Conservation (phyloP, 2,797 vertebrate genomes). For the Kryptopterus vitreolus region DNA sequence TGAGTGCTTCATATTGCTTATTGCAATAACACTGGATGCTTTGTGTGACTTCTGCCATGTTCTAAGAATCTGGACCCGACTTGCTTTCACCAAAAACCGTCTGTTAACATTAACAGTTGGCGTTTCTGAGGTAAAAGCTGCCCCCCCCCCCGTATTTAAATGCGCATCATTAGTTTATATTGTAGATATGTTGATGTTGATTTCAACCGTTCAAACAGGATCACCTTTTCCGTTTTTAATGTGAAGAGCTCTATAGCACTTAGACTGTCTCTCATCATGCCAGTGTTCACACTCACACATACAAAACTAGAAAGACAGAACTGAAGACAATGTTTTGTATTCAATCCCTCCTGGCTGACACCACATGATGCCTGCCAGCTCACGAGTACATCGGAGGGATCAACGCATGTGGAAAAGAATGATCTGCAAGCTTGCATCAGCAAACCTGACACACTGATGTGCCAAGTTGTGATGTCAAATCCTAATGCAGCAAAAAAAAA, state of each 20-base stretch:
- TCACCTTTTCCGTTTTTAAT: neutral
- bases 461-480: conserved; percentile 38
- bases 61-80: conserved; percentile 68
- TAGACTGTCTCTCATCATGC: neutral
- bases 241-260: conserved; percentile 38
- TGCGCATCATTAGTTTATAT: neutral
- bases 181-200: neutral
- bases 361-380: conserved; percentile 42
- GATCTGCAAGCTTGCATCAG: conserved; percentile 43
- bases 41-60: conserved; percentile 73
- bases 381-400: conserved; percentile 39
- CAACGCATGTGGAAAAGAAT: conserved; percentile 41
- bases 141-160: neutral
- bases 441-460: conserved; percentile 31
- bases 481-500: neutral
- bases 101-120: conserved; percentile 67
- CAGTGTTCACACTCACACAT: conserved; percentile 12
- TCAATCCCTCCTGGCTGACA: conserved; percentile 45
- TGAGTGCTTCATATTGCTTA: conserved; percentile 64
- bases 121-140: conserved; percentile 31
- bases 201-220: neutral
- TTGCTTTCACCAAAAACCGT: conserved; percentile 70
- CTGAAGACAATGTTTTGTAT: conserved; percentile 45
- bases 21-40: conserved; percentile 67
- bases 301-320: conserved; percentile 36